Evolutionary conservation across 2,113 vertebrate species (phyloP).

Genomic region (Aphyosemion australe): DNA sequence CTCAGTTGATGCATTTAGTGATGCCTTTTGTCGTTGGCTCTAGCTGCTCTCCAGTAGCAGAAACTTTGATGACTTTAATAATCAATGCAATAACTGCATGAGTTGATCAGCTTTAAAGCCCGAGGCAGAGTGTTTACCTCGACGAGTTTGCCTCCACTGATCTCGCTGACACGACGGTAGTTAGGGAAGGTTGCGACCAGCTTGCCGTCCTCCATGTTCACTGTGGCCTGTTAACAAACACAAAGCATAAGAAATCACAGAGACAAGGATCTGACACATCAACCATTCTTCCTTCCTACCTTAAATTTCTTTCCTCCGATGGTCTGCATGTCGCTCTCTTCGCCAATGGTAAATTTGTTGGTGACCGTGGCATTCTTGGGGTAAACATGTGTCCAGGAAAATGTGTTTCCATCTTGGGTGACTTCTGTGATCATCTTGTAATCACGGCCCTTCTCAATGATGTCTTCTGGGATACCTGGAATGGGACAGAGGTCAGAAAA

Average conservation of each 20-base stretch:
- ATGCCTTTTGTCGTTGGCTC: no score
- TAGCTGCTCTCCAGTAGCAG: no score
- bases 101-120: no score
- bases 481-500: not conserved
- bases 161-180: constrained; percentile 80
- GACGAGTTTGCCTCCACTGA: constrained; percentile 66
- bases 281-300: constrained; percentile 69
- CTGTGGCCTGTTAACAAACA: constrained; percentile 67
- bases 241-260: constrained; percentile 2
- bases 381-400: constrained; percentile 87
- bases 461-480: constrained; percentile 84
- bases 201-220: constrained; percentile 67
- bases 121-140: constrained; percentile 74
- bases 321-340: constrained; percentile 89
- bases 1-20: no score
- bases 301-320: constrained; percentile 94
- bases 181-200: constrained; percentile 81
- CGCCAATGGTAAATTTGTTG: constrained; percentile 87
- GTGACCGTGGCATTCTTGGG: constrained; percentile 80
- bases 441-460: constrained; percentile 83
- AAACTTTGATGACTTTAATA: no score
- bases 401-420: constrained; percentile 85
- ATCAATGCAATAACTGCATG: no score
- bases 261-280: constrained; percentile 14
- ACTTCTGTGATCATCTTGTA: constrained; percentile 90